Percentiles rank a stretch among this genome's conserved stretches.
Evolutionary conservation across 2,888 invertebrate genomes (phyloP).

Genomic region (Pseudococcus longispinus): DNA sequence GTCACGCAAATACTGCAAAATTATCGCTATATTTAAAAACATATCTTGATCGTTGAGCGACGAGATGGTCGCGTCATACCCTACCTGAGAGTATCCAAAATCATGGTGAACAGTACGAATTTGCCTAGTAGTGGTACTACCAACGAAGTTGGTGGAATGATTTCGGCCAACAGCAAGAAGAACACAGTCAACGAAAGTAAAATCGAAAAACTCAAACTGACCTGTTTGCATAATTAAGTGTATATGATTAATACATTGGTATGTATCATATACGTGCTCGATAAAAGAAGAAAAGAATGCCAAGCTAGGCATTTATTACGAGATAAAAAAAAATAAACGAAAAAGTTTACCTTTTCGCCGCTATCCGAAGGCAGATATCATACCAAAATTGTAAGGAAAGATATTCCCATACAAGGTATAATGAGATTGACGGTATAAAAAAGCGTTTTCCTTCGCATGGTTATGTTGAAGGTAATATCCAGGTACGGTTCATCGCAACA

Average conservation of each 20-base stretch:
- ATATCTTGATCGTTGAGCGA: too few relatives aligned
- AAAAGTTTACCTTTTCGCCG: conserved; percentile 87
- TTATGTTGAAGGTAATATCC: conserved; percentile 97
- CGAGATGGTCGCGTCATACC: too few relatives aligned
- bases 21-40: too few relatives aligned
- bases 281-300: background rate
- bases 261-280: background rate
- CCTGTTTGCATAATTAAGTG: conserved; percentile 64
- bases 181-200: conserved; percentile 94
- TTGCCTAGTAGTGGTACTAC: conserved; percentile 92
- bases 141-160: conserved; percentile 89
- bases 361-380: conserved; percentile 97
- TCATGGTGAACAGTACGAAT: conserved; percentile 95
- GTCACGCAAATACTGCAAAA: conserved; percentile 85
- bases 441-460: conserved; percentile 92
- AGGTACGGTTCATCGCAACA: conserved; percentile 97
- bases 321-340: background rate
- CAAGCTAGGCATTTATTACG: background rate
- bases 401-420: conserved; percentile 96
- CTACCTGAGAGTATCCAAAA: conserved; percentile 92
- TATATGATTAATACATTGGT: too few relatives aligned
- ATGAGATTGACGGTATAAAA: conserved; percentile 97
- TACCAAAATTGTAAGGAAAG: conserved; percentile 94
- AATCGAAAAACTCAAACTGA: conserved; percentile 95
- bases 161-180: conserved; percentile 89